Base-by-base conservation (phyloP, 2,113 vertebrate genomes). In the Mobula birostris region DNA sequence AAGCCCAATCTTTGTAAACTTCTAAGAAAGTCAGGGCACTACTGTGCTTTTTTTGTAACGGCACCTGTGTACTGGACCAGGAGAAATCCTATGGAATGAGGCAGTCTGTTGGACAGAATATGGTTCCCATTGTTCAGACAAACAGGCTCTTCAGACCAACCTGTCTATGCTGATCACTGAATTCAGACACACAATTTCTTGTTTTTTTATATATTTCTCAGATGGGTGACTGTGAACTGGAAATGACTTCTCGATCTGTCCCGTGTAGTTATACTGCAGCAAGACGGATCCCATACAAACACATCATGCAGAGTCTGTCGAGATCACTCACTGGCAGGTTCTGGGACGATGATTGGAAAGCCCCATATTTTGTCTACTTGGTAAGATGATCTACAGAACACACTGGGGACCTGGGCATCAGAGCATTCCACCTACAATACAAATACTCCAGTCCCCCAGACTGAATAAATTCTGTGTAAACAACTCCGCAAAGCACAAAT, bases 231-330 rank as follows among this genome's bases (percentile, higher is more conserved):
- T 99, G 99, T 94, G 96, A 95, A 61, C 97, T 99, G 95, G 94
- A 96, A 32, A 95, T 98, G 95, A 96, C 98, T 94, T 99, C 98
- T 95, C 97, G 97, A 66, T 98, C 98, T 3, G 98, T 97, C 91
- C 98, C 98, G 3, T 99, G 99, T 95, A 99, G 98, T 1, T 98
- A 99, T 77, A 98, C 98, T 24, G 98, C 97, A 14, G 98, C 98
- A 78, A 96, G 0, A 9, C 98, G 99, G 95, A 97, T 98, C 5
- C 70, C 97, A 0, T 99, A 99, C 12, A 95, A 96, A 88, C 94
- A 90, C 74, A 97, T 99, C 90, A 99, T 98, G 98, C 97, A 97
- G 95, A 97, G 97, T 95, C 95, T 98, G 94, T 97, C 97, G 91
- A 95, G 83, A 94, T 99, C 98, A 1, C 24, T 97, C 94, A 97